Evolutionary conservation across 2,113 vertebrate species (phyloP), one percentile per base, ranked within the genome.

Genomic region (Aspidoscelis tigris): DNA sequence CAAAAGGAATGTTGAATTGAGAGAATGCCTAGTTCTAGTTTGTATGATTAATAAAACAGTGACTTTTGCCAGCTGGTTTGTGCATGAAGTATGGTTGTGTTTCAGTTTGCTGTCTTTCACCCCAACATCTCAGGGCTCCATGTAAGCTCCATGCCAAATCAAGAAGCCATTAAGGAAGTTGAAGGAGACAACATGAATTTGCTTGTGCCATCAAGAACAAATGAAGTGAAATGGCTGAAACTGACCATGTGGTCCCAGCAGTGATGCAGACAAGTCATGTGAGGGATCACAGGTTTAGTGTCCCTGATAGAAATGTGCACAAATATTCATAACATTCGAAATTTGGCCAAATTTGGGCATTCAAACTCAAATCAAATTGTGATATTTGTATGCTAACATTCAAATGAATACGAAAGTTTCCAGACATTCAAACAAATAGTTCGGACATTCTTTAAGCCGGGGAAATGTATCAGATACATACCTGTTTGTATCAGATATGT

Each of bases 1-100:
- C 80, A 90, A 93, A 86, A 22, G 92, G 92, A 91, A 94, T 10
- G 22, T 7, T 33, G n/a, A 43, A 43, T 18, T 10, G 21, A 78
- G 21, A 65, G 44, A 16, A 26, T 26, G 21, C 39, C 69, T 78
- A 20, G 22, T 53, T 55, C 7, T 2, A 33, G 22, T 14, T 81
- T 75, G 18, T 61, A 66, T 73, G 21, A 78, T 78, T 20, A 85
- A 80, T 79, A 79, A 78, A 84, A 47, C 18, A 64, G 79, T 84
- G 50, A 79, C 47, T 84, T 75, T 84, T 79, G 83, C 55, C 83
- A 73, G n/a, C 20, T 73, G 43, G 69, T 73, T 79, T 64, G 10
- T 65, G 61, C 39, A 22, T 64, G 68, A 71, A 5, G 21, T 47
- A 12, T 18, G 24, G 14, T 26, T 78, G 14, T 69, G 21, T 47